Evolutionary conservation across 2,888 invertebrate species (phyloP).

Genomic region (Nemotelus pantherinus): DNA sequence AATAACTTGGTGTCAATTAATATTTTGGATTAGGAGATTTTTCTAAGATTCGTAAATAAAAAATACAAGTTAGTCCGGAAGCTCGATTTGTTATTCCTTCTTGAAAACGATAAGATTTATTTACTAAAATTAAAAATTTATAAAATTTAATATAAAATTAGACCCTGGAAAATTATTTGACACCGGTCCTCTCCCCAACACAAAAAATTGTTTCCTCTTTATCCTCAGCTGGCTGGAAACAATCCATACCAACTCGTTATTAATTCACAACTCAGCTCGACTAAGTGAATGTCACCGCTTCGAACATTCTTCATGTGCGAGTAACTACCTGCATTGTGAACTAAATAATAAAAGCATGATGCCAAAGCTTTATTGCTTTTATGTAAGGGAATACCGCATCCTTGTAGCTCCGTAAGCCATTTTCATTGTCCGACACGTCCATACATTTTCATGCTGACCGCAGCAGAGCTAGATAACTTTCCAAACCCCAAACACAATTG

Average conservation of each 20-base stretch:
- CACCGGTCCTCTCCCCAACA: too few relatives aligned
- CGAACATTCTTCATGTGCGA: neutral
- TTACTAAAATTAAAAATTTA: too few relatives aligned
- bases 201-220: too few relatives aligned
- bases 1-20: too few relatives aligned
- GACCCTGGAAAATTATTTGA: too few relatives aligned
- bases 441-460: neutral
- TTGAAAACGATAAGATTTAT: too few relatives aligned
- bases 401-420: constrained; percentile 10
- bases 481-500: neutral
- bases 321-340: neutral
- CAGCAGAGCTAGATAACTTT: neutral
- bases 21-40: too few relatives aligned
- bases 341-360: neutral
- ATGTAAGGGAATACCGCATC: neutral
- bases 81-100: too few relatives aligned
- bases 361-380: constrained; percentile 17
- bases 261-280: constrained; percentile 35
- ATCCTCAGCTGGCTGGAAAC: neutral
- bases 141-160: too few relatives aligned
- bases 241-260: constrained; percentile 38
- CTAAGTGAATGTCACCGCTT: constrained; percentile 16
- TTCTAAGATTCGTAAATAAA: too few relatives aligned
- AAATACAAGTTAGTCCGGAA: too few relatives aligned
- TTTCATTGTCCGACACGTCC: neutral